Conservation (phyloP, 2,797 vertebrate genomes). For the Hemitrygon akajei region DNA sequence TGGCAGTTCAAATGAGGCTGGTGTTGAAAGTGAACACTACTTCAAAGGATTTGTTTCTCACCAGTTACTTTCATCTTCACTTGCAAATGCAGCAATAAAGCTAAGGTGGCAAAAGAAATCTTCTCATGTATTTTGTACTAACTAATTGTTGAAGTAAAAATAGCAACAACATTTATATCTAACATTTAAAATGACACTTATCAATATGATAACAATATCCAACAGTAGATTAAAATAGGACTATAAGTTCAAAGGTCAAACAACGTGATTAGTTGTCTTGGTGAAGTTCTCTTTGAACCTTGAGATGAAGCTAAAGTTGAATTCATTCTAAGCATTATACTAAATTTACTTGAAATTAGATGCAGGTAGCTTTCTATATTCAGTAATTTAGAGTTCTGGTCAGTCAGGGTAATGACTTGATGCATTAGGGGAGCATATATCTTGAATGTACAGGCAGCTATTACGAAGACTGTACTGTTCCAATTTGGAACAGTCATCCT, state of each 20-base stretch:
- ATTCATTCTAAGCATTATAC: not conserved
- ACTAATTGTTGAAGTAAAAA: not conserved
- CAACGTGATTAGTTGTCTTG: not conserved
- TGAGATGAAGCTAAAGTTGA: not conserved
- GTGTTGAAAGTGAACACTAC: not conserved
- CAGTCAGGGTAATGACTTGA: not conserved
- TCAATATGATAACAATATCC: not conserved
- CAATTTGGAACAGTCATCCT: too few species aligned
- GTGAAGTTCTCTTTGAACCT: not conserved
- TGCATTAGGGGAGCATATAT: not conserved
- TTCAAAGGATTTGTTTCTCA: constrained; percentile 2
- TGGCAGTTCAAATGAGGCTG: not conserved
- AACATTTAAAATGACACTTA: not conserved
- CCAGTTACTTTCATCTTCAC: constrained; percentile 16
- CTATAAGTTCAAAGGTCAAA: not conserved
- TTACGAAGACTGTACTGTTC: too few species aligned
- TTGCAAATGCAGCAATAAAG: not conserved
- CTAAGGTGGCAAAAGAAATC: not conserved
- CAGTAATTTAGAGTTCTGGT: not conserved
- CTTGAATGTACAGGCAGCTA: not conserved
- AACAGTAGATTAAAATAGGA: not conserved
- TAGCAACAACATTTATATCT: not conserved
- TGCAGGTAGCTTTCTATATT: not conserved
- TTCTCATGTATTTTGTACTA: not conserved
- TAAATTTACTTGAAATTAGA: not conserved